These are phyloP conservation scores for Acrossocheilus wenchowensis DNA, from an alignment of 2,797 vertebrate species.

Conservation along the genomic window DNA sequence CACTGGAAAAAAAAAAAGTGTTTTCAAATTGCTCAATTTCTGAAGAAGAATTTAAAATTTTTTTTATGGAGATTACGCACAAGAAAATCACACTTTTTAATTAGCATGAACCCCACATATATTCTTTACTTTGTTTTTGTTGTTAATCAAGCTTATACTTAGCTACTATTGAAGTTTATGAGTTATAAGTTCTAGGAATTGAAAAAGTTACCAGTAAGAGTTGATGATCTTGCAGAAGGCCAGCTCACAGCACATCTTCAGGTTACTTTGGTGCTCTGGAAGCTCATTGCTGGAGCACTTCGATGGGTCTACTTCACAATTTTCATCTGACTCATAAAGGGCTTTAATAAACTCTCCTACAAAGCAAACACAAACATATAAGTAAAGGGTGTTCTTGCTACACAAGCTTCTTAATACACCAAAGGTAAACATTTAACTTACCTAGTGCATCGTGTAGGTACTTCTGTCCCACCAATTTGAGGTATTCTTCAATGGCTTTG, in stretches of 20 bases:
- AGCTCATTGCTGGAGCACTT: slow-evolving; percentile 86
- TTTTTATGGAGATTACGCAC: not conserved
- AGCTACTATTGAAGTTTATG: not conserved
- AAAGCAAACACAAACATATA: slow-evolving; percentile 21
- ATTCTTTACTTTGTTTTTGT: not conserved
- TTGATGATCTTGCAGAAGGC: slow-evolving; percentile 99
- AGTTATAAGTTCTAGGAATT: not conserved
- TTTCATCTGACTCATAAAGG: slow-evolving; percentile 95
- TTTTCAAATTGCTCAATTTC: not conserved
- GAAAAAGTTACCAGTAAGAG: slow-evolving; percentile 87
- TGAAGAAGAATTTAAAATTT: not conserved
- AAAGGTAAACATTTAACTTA: slow-evolving; percentile 69
- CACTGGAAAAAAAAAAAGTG: not conserved
- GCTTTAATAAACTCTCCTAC: slow-evolving; percentile 95
- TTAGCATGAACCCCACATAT: not conserved
- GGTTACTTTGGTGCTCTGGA: slow-evolving; percentile 91
- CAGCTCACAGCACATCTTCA: slow-evolving; percentile 98
- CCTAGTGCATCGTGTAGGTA: slow-evolving; percentile 95
- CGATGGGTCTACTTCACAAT: slow-evolving; percentile 94
- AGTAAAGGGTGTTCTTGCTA: not conserved
- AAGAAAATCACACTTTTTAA: not conserved
- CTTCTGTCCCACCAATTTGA: slow-evolving; percentile 95
- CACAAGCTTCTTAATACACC: not conserved
- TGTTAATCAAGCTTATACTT: not conserved
- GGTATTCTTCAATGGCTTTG: slow-evolving; percentile 96